A percentile compares a stretch with the other conserved stretches of the same genome.
Evolutionary conservation across 2,797 vertebrate species (phyloP).

Genomic region (Esox masquinongy): DNA sequence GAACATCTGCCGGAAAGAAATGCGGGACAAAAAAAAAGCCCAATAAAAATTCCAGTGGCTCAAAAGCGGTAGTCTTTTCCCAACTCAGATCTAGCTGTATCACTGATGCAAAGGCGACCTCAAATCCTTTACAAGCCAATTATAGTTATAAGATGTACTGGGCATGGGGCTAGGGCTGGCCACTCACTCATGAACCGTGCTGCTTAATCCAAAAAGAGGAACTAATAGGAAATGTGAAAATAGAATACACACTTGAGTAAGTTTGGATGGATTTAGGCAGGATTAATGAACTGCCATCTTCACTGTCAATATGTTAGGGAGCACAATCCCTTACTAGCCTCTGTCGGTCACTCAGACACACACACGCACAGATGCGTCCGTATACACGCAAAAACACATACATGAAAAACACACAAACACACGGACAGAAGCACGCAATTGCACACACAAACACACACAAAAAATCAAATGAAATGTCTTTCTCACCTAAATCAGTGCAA

Average conservation of each 20-base stretch:
- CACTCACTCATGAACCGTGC: constrained; percentile 70
- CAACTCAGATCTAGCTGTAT: constrained; percentile 64
- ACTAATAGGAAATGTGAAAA: constrained; percentile 81
- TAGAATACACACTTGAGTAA: constrained; percentile 80
- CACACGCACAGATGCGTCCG: constrained; percentile 23
- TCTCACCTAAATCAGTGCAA: background rate
- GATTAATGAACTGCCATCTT: constrained; percentile 80
- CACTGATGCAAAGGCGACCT: constrained; percentile 70
- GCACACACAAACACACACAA: constrained; percentile 31
- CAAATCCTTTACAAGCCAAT: constrained; percentile 81
- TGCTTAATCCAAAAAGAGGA: constrained; percentile 79
- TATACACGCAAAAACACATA: background rate
- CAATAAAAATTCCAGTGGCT: constrained; percentile 17
- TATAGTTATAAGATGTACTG: constrained; percentile 56
- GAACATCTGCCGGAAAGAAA: constrained; percentile 30
- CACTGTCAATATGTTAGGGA: constrained; percentile 74
- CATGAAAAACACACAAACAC: background rate
- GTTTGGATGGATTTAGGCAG: constrained; percentile 76
- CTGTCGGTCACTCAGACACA: constrained; percentile 51
- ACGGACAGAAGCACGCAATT: constrained; percentile 11
- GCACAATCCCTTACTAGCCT: constrained; percentile 70
- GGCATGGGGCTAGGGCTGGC: constrained; percentile 60
- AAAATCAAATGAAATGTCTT: background rate
- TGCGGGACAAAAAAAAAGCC: background rate
- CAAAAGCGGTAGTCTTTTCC: constrained; percentile 49